phyloP scores from a whole-genome alignment of 1,140 invertebrate species.

The Vollenhovia emeryi region DNA sequence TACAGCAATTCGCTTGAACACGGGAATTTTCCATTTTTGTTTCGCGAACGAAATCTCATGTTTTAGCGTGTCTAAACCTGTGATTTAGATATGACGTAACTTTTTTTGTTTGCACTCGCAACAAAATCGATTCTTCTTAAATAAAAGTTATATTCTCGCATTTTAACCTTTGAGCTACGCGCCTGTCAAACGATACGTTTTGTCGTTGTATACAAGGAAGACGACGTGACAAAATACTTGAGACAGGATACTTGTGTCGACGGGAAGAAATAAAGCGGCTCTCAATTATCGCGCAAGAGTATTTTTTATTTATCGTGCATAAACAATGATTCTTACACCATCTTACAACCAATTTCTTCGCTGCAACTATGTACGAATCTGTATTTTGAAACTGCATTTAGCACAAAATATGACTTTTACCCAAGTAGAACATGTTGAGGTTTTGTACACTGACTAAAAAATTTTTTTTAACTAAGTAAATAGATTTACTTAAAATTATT shows the following conservation, averaged over 20 bases:
- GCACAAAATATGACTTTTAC: neutral
- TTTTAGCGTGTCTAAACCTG: neutral
- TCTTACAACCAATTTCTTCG: neutral
- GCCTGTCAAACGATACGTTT: neutral
- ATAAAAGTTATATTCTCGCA: neutral
- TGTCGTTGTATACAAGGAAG: neutral
- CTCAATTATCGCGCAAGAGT: slow-evolving; percentile 45
- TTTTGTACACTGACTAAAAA: too few relatives aligned
- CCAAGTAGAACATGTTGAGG: too few relatives aligned
- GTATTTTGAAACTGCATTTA: neutral
- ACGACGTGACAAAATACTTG: slow-evolving; percentile 29
- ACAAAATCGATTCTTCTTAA: neutral
- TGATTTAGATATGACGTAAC: neutral
- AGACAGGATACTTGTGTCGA: slow-evolving; percentile 50
- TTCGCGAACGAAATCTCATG: neutral
- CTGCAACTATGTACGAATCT: neutral
- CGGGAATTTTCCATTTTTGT: slow-evolving; percentile 25
- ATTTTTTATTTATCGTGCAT: neutral
- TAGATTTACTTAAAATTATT: too few relatives aligned
- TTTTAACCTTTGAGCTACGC: neutral
- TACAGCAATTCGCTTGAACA: slow-evolving; percentile 9
- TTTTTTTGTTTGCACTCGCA: neutral
- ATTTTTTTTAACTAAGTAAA: too few relatives aligned
- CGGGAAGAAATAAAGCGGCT: slow-evolving; percentile 48
- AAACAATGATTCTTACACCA: neutral